phyloP scores from a whole-genome alignment of 2,888 invertebrate species.

The Hirtodrosophila duncani region DNA sequence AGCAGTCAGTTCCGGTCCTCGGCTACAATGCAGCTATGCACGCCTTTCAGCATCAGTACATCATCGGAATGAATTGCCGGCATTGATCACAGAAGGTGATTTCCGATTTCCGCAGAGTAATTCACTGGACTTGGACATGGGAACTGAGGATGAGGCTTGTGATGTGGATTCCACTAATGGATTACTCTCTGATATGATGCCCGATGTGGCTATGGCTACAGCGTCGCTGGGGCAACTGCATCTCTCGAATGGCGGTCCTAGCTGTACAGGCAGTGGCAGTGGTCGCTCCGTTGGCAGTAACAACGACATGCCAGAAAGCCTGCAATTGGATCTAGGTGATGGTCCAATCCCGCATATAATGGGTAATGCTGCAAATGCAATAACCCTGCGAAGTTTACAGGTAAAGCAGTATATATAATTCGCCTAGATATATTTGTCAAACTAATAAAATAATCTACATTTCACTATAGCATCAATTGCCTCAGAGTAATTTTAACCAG shows the following conservation, averaged over 20 bases:
- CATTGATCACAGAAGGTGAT: constrained; percentile 83
- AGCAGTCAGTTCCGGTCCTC: constrained; percentile 48
- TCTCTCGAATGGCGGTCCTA: constrained; percentile 72
- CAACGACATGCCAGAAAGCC: constrained; percentile 78
- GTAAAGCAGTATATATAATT: too few relatives aligned
- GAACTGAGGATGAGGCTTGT: constrained; percentile 75
- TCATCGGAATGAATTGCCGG: constrained; percentile 82
- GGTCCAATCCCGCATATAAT: constrained; percentile 84
- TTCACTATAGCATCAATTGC: too few relatives aligned
- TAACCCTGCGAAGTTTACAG: constrained; percentile 76
- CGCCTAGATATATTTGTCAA: too few relatives aligned
- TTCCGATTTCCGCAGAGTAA: constrained; percentile 74
- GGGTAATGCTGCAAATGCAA: constrained; percentile 59
- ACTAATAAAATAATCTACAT: too few relatives aligned
- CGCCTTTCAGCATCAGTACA: constrained; percentile 73
- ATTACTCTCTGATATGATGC: constrained; percentile 89
- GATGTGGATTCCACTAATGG: constrained; percentile 84
- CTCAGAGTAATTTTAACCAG: too few relatives aligned
- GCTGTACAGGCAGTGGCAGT: constrained; percentile 22
- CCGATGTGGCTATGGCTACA: constrained; percentile 95
- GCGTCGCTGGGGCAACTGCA: constrained; percentile 85
- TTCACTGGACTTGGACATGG: constrained; percentile 61
- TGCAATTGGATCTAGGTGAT: constrained; percentile 89
- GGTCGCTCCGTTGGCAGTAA: constrained; percentile 43
- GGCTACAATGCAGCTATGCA: constrained; percentile 69